These are phyloP conservation scores for Mycalesis mineus DNA, from an alignment of 2,888 invertebrate species.

Conservation along the genomic window DNA sequence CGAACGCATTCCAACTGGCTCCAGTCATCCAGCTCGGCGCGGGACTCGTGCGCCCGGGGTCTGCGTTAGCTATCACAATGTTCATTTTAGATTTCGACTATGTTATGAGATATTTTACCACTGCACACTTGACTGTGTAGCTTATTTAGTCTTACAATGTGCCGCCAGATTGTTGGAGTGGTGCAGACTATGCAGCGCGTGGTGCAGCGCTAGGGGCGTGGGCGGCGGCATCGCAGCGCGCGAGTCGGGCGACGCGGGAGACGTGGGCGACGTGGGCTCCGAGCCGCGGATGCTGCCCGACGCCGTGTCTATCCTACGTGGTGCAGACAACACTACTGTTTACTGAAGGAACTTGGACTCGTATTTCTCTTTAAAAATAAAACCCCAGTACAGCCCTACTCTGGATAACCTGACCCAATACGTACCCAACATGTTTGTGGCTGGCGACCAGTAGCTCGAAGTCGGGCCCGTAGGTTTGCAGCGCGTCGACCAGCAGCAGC, in stretches of 20 bases:
- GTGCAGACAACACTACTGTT: neutral
- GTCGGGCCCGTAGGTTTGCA: slow-evolving; percentile 96
- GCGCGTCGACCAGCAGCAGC: slow-evolving; percentile 93
- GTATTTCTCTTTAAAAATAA: no score
- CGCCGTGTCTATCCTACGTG: slow-evolving; percentile 90
- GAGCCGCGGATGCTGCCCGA: slow-evolving; percentile 95
- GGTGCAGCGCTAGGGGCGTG: slow-evolving; percentile 83
- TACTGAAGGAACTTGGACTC: no score
- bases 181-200: slow-evolving; percentile 73
- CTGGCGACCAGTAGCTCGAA: slow-evolving; percentile 96
- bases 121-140: no score
- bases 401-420: no score
- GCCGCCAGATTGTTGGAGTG: slow-evolving; percentile 55
- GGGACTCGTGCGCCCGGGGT: slow-evolving; percentile 45
- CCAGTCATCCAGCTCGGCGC: slow-evolving; percentile 43
- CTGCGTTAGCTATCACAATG: slow-evolving; percentile 31
- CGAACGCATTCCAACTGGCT: slow-evolving; percentile 34
- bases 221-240: slow-evolving; percentile 79
- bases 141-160: slow-evolving; percentile 35
- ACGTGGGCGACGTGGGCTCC: slow-evolving; percentile 92
- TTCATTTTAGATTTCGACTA: no score
- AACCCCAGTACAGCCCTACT: no score
- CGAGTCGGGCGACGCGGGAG: slow-evolving; percentile 84
- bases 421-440: slow-evolving; percentile 93
- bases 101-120: no score